Percentiles rank a stretch among this genome's conserved stretches.
Conservation (phyloP, 2,113 vertebrate genomes). For the Bubo blakistoni region DNA sequence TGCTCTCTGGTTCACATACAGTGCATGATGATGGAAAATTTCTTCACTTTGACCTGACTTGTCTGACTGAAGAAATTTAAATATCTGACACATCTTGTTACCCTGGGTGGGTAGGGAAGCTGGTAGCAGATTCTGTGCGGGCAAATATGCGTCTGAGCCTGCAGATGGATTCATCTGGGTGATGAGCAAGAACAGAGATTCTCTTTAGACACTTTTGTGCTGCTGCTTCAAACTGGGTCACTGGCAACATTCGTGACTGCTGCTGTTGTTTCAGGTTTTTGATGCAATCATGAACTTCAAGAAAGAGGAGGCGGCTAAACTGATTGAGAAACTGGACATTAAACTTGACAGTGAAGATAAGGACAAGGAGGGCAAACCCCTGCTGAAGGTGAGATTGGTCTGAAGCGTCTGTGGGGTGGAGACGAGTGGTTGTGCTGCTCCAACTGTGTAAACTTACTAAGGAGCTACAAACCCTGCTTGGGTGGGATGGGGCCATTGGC, state of each 20-base stretch:
- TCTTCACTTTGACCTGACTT: slow-evolving; percentile 91
- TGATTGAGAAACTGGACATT: slow-evolving; percentile 90
- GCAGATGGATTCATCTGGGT: neutral
- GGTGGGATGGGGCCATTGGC: neutral
- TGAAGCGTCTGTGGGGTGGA: neutral
- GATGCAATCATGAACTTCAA: slow-evolving; percentile 94
- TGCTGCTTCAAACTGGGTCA: neutral
- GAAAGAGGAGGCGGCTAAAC: slow-evolving; percentile 87
- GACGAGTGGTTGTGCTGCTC: neutral
- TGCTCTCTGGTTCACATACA: fast-evolving
- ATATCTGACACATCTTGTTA: slow-evolving; percentile 68
- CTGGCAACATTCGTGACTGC: fast-evolving
- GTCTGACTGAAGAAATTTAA: slow-evolving; percentile 75
- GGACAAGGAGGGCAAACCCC: slow-evolving; percentile 91
- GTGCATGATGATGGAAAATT: slow-evolving; percentile 82
- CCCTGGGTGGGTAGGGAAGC: neutral
- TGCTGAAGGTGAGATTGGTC: slow-evolving; percentile 79
- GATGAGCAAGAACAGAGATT: neutral
- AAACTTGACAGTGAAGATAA: slow-evolving; percentile 90
- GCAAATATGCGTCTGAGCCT: neutral
- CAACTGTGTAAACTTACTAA: fast-evolving
- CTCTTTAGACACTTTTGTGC: neutral
- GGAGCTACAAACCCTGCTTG: neutral
- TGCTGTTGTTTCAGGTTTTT: slow-evolving; percentile 76
- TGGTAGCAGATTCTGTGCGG: neutral